Conservation (phyloP, 2,113 vertebrate genomes). For the Eurystomus gularis region DNA sequence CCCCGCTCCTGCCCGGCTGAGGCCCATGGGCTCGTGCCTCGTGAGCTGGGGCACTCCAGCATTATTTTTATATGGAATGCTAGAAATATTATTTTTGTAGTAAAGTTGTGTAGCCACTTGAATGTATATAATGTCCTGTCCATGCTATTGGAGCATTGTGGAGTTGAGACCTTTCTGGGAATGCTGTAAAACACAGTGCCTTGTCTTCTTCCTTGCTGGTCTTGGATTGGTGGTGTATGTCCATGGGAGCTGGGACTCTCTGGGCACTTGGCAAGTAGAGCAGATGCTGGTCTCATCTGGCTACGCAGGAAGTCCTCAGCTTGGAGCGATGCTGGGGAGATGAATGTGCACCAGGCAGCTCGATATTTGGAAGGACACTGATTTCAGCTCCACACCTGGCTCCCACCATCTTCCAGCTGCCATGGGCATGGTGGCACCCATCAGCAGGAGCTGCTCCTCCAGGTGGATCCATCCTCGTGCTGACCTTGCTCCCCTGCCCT, state of each 20-base stretch:
- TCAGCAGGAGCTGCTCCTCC: not conserved
- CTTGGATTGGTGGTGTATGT: not conserved
- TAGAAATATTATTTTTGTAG: slow-evolving; percentile 21
- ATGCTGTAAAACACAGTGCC: not conserved
- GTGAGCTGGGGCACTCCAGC: accelerated
- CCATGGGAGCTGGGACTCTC: not conserved
- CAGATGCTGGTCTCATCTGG: not conserved
- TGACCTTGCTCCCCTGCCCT: not conserved
- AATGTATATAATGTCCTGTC: not conserved
- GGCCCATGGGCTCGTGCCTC: accelerated
- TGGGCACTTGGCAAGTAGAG: not conserved
- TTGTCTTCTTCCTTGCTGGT: not conserved
- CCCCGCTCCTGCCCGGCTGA: accelerated
- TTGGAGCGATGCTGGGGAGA: not conserved
- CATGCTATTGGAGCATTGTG: not conserved
- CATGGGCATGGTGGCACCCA: accelerated
- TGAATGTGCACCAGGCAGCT: not conserved
- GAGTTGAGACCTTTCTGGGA: not conserved
- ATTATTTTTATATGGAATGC: not conserved
- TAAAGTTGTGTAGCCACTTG: not conserved
- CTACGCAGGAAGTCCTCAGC: not conserved
- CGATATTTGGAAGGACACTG: not conserved
- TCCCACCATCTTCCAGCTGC: not conserved
- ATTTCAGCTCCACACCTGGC: not conserved
- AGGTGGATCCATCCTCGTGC: not conserved